These are phyloP conservation scores for Gambusia yucatana DNA, from an alignment of 2,797 vertebrate species.

Conservation along the genomic window DNA sequence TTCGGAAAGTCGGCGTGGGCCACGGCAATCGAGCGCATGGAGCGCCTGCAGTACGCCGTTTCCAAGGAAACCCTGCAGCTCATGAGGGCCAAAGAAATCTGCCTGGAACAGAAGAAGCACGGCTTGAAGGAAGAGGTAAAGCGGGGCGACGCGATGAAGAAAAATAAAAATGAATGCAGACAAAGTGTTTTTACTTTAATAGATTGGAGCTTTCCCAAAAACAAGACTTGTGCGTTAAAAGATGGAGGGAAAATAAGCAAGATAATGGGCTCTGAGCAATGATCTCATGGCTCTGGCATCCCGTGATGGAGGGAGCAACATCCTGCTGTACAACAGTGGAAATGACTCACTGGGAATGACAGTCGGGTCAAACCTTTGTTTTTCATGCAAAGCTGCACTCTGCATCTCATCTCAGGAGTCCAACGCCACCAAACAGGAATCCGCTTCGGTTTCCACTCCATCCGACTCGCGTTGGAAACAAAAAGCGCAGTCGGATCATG, in stretches of 20 bases:
- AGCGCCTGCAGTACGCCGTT: constrained; percentile 91
- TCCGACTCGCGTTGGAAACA: not conserved
- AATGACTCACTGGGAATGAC: constrained; percentile 46
- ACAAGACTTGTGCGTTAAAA: not conserved
- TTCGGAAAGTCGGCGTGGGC: constrained; percentile 95
- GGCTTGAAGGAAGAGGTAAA: constrained; percentile 91
- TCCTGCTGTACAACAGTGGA: constrained; percentile 50
- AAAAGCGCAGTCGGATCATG: not conserved
- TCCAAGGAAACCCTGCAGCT: constrained; percentile 97
- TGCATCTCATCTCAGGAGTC: not conserved
- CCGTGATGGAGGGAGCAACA: constrained; percentile 47
- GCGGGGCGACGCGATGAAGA: accelerated
- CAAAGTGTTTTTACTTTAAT: not conserved
- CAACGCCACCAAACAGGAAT: not conserved
- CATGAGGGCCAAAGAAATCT: constrained; percentile 97
- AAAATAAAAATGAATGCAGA: not conserved
- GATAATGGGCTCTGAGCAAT: constrained; percentile 22
- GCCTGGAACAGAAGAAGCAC: constrained; percentile 95
- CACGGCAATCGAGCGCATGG: constrained; percentile 94
- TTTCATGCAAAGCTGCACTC: not conserved
- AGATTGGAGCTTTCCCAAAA: not conserved
- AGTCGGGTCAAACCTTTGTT: constrained; percentile 17
- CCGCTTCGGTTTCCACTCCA: not conserved
- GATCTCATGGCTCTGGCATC: constrained; percentile 54
- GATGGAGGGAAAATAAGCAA: not conserved